These are phyloP conservation scores for Harpalus rufipes DNA, from an alignment of 2,888 invertebrate genomes.

Conservation along the genomic window DNA sequence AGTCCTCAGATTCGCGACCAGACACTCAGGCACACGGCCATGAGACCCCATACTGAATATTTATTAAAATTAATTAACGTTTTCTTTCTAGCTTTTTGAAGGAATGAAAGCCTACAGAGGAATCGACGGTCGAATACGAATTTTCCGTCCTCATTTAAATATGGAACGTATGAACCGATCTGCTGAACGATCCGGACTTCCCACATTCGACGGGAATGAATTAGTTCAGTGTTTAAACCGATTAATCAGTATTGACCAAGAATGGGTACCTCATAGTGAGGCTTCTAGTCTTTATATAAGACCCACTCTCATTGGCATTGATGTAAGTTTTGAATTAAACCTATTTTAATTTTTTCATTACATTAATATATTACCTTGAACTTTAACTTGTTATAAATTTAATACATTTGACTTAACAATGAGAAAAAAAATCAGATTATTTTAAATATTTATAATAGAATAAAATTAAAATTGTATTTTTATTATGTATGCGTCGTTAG, in stretches of 20 bases:
- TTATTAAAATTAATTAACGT: not conserved
- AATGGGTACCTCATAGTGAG: conserved; percentile 97
- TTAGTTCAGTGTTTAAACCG: conserved; percentile 90
- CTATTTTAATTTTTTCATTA: not conserved
- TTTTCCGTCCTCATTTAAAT: conserved; percentile 97
- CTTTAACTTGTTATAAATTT: not conserved
- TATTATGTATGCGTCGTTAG: not conserved
- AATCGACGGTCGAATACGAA: conserved; percentile 92
- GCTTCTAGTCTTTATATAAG: conserved; percentile 96
- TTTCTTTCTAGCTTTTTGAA: conserved; percentile 88
- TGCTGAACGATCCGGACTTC: conserved; percentile 91
- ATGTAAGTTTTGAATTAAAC: conserved; percentile 83
- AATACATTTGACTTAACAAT: not conserved
- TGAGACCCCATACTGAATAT: too few relatives aligned
- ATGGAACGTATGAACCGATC: conserved; percentile 95
- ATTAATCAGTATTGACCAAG: conserved; percentile 94
- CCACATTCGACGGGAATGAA: conserved; percentile 92
- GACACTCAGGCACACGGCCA: too few relatives aligned
- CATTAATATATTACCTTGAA: not conserved
- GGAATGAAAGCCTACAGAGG: conserved; percentile 99
- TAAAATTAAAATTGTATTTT: not conserved
- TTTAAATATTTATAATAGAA: not conserved
- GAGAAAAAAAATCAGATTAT: too few relatives aligned
- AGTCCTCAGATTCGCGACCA: too few relatives aligned
- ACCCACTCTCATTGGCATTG: conserved; percentile 97